Conservation (phyloP, 2,888 invertebrate species). For the Drosophila peninsularis region DNA sequence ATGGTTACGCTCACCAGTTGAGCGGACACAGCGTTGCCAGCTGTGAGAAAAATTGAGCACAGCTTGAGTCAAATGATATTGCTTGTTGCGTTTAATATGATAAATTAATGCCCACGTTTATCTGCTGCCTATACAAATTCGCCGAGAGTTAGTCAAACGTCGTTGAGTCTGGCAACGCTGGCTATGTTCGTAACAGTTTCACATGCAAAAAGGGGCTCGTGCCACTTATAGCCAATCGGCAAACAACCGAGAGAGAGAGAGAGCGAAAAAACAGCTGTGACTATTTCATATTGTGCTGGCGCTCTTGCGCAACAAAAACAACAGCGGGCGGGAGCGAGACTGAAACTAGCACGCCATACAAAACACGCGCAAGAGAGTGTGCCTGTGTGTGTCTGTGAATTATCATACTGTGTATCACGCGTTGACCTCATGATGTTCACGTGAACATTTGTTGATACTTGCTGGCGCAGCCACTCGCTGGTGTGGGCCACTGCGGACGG, state of each 20-base stretch:
- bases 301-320: conserved; percentile 76
- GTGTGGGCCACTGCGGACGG: conserved; percentile 9
- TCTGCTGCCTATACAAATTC: conserved; percentile 4
- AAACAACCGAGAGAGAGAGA: conserved; percentile 57
- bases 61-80: neutral
- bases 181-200: conserved; percentile 55
- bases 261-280: conserved; percentile 69
- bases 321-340: conserved; percentile 38
- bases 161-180: conserved; percentile 62
- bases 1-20: conserved; percentile 39
- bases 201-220: conserved; percentile 89
- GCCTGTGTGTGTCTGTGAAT: conserved; percentile 79
- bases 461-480: conserved; percentile 31
- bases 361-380: conserved; percentile 53
- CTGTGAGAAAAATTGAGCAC: conserved; percentile 3
- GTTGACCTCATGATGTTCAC: conserved; percentile 90
- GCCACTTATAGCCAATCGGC: conserved; percentile 87
- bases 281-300: conserved; percentile 53
- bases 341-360: conserved; percentile 73
- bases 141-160: conserved; percentile 15
- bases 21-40: conserved; percentile 42
- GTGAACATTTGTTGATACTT: conserved; percentile 86
- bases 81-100: neutral
- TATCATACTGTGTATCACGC: conserved; percentile 87
- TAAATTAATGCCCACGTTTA: conserved; percentile 8